phyloP scores from a whole-genome alignment of 2,888 invertebrate genomes.

The Drosophila limbata region DNA sequence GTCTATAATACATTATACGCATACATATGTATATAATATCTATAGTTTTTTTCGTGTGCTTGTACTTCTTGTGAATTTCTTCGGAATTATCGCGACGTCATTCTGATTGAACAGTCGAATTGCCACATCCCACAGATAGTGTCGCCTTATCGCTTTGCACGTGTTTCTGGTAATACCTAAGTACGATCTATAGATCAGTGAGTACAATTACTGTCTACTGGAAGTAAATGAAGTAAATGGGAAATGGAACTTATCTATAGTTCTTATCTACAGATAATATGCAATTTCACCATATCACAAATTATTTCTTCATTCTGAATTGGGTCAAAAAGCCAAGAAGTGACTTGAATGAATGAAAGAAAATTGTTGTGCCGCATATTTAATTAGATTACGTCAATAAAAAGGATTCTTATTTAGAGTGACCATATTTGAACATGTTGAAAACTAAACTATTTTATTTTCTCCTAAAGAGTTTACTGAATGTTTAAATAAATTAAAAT shows the following conservation, averaged over 20 bases:
- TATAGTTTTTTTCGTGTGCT: conserved; percentile 1
- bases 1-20: conserved; percentile 35
- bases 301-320: conserved; percentile 8
- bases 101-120: conserved; percentile 2
- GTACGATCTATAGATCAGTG: conserved; percentile 7
- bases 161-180: conserved; percentile 13
- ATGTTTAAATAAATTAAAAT: too few relatives aligned
- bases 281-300: conserved; percentile 17
- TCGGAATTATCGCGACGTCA: conserved; percentile 20
- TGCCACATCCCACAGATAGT: conserved; percentile 13
- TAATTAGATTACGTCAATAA: background rate
- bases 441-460: background rate
- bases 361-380: too few relatives aligned
- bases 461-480: too few relatives aligned
- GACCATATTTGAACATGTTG: background rate
- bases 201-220: background rate
- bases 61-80: conserved; percentile 25
- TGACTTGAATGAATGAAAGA: background rate
- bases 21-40: conserved; percentile 8
- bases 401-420: background rate
- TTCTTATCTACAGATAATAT: conserved; percentile 11
- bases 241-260: conserved; percentile 6
- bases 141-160: conserved; percentile 15
- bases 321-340: conserved; percentile 18
- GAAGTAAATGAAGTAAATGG: background rate